Base-by-base conservation (phyloP, 2,113 vertebrate genomes). In the Microtus pennsylvanicus region DNA sequence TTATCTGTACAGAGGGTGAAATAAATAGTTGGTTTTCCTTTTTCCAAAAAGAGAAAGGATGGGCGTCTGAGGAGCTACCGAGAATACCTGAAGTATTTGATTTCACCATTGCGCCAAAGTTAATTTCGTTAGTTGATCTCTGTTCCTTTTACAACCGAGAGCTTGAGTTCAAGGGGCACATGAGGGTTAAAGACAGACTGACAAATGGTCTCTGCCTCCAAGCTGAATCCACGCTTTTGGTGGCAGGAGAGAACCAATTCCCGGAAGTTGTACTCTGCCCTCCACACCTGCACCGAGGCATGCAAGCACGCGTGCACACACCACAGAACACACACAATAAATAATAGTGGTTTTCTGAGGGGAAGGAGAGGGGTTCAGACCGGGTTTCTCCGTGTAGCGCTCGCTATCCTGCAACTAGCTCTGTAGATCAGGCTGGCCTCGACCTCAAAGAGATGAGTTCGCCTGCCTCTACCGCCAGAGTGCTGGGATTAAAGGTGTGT, bases 71-170 rank as follows among this genome's bases (percentile, higher is more conserved):
- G 38, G 50, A 33, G 35, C 65, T 90, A 78, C 22, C 70, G 55
- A 55, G 74, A 80, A 42, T 75, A 26, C 5, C 13, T 52, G 30
- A 86, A 17, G 6, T 13, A 42, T 93, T 80, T 76, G 2, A 47
- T n/a, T 87, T 92, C 93, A 75, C 7, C 10, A 30, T 92, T 76
- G n/a, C 12, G 70, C 52, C 87, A 93, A 94, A 95, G n/a, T n/a
- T 94, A 33, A 11, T 81, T 96, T 5, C 19, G 6, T 63, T 63
- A 47, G 42, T 90, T 50, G 50, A 30, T 38, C 63, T 50, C 12
- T 35, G 12, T 61, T 17, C 22, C 13, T 45, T 89, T 91, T 81
- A 65, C 50, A 81, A 52, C 42, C 24, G 38, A 89, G 17, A 92
- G 26, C 94, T 91, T 30, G 22, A 94, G 38, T 95, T 93, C 35